Base-by-base conservation (phyloP, 2,888 invertebrate species). In the Hirtodrosophila confusa region DNA sequence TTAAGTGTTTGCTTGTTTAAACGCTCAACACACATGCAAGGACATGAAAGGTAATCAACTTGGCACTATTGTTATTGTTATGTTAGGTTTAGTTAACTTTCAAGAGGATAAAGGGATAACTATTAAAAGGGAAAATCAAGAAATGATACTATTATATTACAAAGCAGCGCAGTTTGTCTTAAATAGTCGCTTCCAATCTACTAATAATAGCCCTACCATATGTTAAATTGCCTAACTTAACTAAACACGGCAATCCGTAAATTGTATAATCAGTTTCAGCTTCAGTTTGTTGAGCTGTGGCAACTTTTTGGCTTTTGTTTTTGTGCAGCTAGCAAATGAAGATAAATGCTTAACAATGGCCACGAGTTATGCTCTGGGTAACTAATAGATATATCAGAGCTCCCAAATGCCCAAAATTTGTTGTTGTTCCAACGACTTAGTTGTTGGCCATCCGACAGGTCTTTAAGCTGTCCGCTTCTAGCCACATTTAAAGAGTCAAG, bases 1-100 rank as follows among this genome's bases (percentile, higher is more conserved):
- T 71, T 61, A 71, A 73, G 77, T 76, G 73, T 73, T 61, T 61
- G 72, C 56, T 55, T 33, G 67, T 72, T 72, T 54, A 57, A 76
- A 51, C 60, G 51, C 45, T 54, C 47, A 55, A 35, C 29, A 23
- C n/a, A 8, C 49, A 29, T 24, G 5, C 12, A 51, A n/a, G 12
- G 35, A 24, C 11, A 29, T 17, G 37, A 51, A 60, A 67, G 61
- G 57, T 74, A 74, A 72, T 72, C 61, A 66, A 72, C 39, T 62
- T 67, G 73, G 47, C 44, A 41, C 50, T 48, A 44, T 41, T 66
- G 57, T 62, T 72, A 51, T 58, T 71, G 67, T 77, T 72, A 54
- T 50, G 56, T 24, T 44, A 39, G 57, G 47, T 44, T 63, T 55
- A 50, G 45, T 47, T 48, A 41, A 70, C 45, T 71, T 58, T 69